These are phyloP conservation scores for Scaptomyza tumidula DNA, from an alignment of 2,888 invertebrate genomes.

Conservation along the genomic window DNA sequence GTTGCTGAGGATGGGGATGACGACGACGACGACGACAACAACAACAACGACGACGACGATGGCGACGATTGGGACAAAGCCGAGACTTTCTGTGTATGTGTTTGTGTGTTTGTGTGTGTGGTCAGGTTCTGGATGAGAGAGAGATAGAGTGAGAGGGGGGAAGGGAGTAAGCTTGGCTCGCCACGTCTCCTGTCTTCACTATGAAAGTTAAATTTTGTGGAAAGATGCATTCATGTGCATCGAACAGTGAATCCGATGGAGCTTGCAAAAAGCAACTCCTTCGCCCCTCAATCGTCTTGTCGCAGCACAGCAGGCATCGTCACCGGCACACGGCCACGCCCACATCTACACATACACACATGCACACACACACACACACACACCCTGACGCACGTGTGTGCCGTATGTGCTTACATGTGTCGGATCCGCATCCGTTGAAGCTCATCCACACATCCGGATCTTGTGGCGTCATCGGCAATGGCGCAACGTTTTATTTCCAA, in stretches of 20 bases:
- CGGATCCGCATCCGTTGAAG: slow-evolving; percentile 58
- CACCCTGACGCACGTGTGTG: no score
- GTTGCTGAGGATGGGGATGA: background rate
- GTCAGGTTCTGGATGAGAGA: slow-evolving; percentile 9
- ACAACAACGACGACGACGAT: slow-evolving; percentile 25
- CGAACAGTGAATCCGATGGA: slow-evolving; percentile 68
- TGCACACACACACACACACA: slow-evolving; percentile 4
- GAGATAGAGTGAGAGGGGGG: background rate
- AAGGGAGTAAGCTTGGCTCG: slow-evolving; percentile 1
- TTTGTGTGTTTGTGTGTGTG: background rate
- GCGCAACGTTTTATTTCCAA: slow-evolving; percentile 62
- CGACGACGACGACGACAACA: slow-evolving; percentile 17
- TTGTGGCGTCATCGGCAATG: slow-evolving; percentile 51
- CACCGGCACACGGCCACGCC: background rate
- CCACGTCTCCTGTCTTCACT: slow-evolving; percentile 25
- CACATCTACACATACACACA: slow-evolving; percentile 6
- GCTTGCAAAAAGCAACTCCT: slow-evolving; percentile 1
- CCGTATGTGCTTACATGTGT: slow-evolving; percentile 55
- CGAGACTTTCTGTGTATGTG: background rate
- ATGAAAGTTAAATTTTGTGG: slow-evolving; percentile 77
- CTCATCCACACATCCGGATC: slow-evolving; percentile 62
- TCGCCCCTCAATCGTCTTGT: no score
- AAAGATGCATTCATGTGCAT: slow-evolving; percentile 79
- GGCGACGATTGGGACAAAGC: slow-evolving; percentile 24
- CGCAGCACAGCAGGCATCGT: background rate